Evolutionary conservation across 1,140 invertebrate species (phyloP), one percentile per base, ranked within the genome.

Genomic region (Lasioglossum albipes): DNA sequence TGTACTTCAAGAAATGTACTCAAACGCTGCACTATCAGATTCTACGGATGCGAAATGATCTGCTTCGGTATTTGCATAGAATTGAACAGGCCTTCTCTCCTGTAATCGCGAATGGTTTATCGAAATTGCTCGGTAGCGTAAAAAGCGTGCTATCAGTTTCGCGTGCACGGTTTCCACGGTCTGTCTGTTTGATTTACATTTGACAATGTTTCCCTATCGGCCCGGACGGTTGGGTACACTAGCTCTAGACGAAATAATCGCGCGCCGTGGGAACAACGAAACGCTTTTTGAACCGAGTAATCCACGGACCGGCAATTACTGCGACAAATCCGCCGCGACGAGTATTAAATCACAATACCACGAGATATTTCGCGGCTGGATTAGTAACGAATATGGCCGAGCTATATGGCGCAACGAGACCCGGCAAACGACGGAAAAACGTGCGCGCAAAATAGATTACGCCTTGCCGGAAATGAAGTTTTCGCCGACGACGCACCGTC

Each of bases 291-390:
- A 77, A 76, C 65, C 57, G 70, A 69, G 69, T 83, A 83, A 84
- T 79, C 65, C 75, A 59, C 20, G 41, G 57, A 22, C 9, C 49
- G 54, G 66, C 72, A 84, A 79, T 83, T 79, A 82, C 52, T 41
- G 31, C 16, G 52, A 69, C 66, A 65, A 82, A 78, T 67, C 81
- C 70, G 6, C 65, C 69, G 0, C 66, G 77, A 64, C 76, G n/a
- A 64, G 76, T 74, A 84, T 84, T 84, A 83, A 84, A 84, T 83
- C 81, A 70, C 77, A 65, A 79, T 79, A 70, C 66, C 66, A 18
- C 31, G 49, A 57, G 62, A 77, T 66, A 65, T 65, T 64, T 41
- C 41, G 65, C 68, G 75, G 45, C 41, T 54, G 73, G 74, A 82
- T 83, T 83, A 83, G 72, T 61, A 75, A 67, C 67, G 75, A 83